These are phyloP conservation scores for Cheumatopsyche charites DNA, from an alignment of 1,140 invertebrate genomes.

Conservation along the genomic window DNA sequence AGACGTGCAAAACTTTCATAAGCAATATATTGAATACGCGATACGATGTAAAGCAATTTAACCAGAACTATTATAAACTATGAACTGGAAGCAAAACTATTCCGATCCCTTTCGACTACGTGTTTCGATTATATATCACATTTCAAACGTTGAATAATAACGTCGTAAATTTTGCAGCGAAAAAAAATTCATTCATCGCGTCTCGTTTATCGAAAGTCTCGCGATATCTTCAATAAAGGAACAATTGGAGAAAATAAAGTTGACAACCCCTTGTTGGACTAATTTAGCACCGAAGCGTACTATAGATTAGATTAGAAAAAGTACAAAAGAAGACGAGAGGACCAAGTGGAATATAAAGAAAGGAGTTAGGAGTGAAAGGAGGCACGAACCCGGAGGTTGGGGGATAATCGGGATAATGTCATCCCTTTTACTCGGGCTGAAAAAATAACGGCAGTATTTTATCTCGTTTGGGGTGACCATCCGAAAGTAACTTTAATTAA, in stretches of 20 bases:
- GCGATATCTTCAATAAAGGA: slow-evolving; percentile 31
- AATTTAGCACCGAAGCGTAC: slow-evolving; percentile 43
- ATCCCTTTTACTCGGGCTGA: slow-evolving; percentile 43
- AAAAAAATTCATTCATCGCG: background rate
- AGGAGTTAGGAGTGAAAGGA: slow-evolving; percentile 34
- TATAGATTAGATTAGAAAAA: slow-evolving; percentile 48
- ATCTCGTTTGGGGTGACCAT: slow-evolving; percentile 39
- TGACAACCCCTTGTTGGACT: slow-evolving; percentile 38
- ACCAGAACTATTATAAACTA: background rate
- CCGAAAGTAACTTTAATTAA: slow-evolving; percentile 21
- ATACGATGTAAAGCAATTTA: slow-evolving; percentile 17
- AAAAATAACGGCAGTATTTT: slow-evolving; percentile 48
- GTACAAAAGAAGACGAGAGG: slow-evolving; percentile 44
- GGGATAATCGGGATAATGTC: slow-evolving; percentile 49
- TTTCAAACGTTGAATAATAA: no score
- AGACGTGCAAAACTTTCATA: slow-evolving; percentile 13
- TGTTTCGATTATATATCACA: no score
- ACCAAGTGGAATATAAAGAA: slow-evolving; percentile 38
- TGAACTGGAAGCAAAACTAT: background rate
- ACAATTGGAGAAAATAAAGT: slow-evolving; percentile 41
- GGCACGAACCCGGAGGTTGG: slow-evolving; percentile 22
- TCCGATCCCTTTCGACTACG: background rate
- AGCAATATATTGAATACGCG: slow-evolving; percentile 27
- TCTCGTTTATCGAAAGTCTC: slow-evolving; percentile 12
- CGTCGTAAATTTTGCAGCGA: no score